A percentile compares a stretch with the other conserved stretches of the same genome.
These are phyloP conservation scores for Leptinotarsa peninsularis DNA, from an alignment of 2,888 invertebrate species.

Conservation along the genomic window DNA sequence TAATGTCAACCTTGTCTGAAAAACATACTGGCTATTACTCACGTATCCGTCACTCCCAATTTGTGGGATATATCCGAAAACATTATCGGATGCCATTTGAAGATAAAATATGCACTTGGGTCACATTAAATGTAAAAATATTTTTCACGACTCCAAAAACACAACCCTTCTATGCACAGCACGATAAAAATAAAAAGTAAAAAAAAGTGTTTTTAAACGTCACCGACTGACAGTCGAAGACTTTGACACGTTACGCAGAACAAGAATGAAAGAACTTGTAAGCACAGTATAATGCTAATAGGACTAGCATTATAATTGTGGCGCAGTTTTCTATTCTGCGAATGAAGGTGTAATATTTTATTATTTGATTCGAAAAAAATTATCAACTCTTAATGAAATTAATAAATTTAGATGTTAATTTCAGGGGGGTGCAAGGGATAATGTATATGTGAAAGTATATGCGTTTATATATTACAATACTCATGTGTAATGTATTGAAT, in stretches of 20 bases:
- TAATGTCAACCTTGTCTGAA: constrained; percentile 15
- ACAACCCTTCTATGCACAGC: not conserved
- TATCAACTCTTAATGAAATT: too few relatives aligned
- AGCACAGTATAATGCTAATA: not conserved
- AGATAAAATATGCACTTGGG: constrained; percentile 35
- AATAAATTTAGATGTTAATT: too few relatives aligned
- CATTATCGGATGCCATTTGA: constrained; percentile 65
- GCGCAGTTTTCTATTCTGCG: too few relatives aligned
- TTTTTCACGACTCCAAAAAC: constrained; percentile 45
- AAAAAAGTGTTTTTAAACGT: not conserved
- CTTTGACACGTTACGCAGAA: constrained; percentile 2
- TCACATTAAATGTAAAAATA: constrained; percentile 43
- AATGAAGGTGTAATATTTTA: too few relatives aligned
- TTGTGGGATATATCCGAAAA: constrained; percentile 65
- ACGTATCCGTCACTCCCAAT: constrained; percentile 64
- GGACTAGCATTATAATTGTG: too few relatives aligned
- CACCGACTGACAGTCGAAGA: not conserved
- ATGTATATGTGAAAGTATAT: too few relatives aligned
- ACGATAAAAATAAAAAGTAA: not conserved
- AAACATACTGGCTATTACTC: constrained; percentile 52
- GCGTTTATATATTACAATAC: too few relatives aligned
- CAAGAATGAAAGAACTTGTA: not conserved
- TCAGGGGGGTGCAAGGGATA: too few relatives aligned
- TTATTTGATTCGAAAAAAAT: too few relatives aligned
- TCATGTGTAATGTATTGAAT: too few relatives aligned